Percentiles rank a stretch among this genome's conserved stretches.
Conservation (phyloP, 2,113 vertebrate genomes). For the Grallaria varia region DNA sequence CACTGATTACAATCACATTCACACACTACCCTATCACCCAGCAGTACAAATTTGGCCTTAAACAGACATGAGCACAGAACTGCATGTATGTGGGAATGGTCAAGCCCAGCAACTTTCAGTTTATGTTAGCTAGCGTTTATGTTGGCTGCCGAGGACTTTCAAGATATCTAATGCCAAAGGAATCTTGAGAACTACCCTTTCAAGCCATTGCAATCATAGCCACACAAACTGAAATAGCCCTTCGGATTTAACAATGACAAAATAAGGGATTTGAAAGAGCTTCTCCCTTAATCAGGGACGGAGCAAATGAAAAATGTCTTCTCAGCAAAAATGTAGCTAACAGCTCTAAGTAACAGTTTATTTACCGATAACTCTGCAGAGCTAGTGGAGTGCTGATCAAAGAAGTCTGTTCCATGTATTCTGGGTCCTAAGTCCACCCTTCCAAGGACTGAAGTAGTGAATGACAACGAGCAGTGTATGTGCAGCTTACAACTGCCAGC, state of each 20-base stretch:
- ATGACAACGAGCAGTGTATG: background rate
- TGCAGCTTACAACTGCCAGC: background rate
- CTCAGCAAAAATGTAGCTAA: background rate
- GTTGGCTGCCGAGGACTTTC: background rate
- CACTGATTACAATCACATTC: background rate
- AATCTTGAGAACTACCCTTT: background rate
- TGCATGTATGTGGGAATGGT: background rate
- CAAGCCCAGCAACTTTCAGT: background rate
- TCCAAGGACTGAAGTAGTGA: background rate
- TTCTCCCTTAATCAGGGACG: background rate
- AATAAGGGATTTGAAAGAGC: background rate
- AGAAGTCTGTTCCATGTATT: background rate
- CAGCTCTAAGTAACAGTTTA: background rate
- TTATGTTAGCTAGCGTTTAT: background rate
- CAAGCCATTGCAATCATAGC: background rate
- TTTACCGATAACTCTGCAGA: background rate
- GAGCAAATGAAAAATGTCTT: background rate
- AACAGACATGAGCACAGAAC: background rate
- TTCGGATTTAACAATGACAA: background rate
- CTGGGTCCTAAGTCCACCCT: background rate
- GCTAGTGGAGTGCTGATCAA: background rate
- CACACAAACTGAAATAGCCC: background rate
- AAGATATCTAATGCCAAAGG: background rate
- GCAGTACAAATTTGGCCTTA: background rate
- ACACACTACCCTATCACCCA: rapidly evolving